These are phyloP conservation scores for Sminthopsis crassicaudata DNA, from an alignment of 2,113 vertebrate species.

Conservation along the genomic window DNA sequence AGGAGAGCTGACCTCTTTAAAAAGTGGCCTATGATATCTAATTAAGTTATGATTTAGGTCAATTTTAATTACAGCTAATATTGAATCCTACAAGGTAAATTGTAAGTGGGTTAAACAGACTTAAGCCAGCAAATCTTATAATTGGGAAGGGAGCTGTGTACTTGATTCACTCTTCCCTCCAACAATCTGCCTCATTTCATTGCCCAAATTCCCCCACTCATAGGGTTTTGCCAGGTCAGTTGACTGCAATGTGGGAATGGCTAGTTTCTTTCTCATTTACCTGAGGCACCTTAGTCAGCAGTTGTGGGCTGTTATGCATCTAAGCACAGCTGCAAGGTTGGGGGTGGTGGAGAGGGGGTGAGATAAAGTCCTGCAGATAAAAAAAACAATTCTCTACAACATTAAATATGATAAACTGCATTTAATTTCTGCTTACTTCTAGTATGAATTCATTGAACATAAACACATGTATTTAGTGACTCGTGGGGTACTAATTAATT, in stretches of 20 bases:
- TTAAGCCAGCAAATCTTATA: slow-evolving; percentile 61
- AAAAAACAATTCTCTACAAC: slow-evolving; percentile 51
- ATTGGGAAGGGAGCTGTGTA: slow-evolving; percentile 52
- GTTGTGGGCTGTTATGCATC: slow-evolving; percentile 8
- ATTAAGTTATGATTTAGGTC: slow-evolving; percentile 81
- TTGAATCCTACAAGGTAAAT: slow-evolving; percentile 67
- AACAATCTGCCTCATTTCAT: slow-evolving; percentile 48
- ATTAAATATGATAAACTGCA: slow-evolving; percentile 49
- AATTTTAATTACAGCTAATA: slow-evolving; percentile 79
- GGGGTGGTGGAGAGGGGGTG: slow-evolving; percentile 32
- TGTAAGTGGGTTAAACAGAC: slow-evolving; percentile 70
- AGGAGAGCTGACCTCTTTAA: slow-evolving; percentile 53
- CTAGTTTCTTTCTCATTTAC: slow-evolving; percentile 52
- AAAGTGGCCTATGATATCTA: slow-evolving; percentile 60
- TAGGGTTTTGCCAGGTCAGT: background rate
- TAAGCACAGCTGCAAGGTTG: slow-evolving; percentile 22
- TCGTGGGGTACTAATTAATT: slow-evolving; percentile 1
- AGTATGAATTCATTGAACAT: slow-evolving; percentile 44
- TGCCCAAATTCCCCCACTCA: background rate
- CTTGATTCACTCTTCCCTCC: slow-evolving; percentile 38
- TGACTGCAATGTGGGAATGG: background rate
- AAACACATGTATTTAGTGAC: background rate
- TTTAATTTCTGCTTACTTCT: slow-evolving; percentile 34
- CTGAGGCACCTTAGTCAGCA: slow-evolving; percentile 45
- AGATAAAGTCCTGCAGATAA: background rate